These are phyloP conservation scores for Forbesichthys papilliferus DNA, from an alignment of 2,113 vertebrate species.

Conservation along the genomic window DNA sequence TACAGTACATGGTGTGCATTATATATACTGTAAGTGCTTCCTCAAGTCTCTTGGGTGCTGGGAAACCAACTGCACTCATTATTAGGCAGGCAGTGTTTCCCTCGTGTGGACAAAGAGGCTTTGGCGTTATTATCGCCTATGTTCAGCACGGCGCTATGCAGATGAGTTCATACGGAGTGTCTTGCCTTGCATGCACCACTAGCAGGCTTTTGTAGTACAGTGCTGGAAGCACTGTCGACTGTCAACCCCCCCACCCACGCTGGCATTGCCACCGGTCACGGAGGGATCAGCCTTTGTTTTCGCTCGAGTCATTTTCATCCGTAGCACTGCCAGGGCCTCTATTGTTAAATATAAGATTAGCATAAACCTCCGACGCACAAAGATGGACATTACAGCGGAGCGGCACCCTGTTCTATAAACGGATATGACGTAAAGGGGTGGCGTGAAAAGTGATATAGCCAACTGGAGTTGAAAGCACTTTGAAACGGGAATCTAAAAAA, in stretches of 20 bases:
- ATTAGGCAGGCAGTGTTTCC: constrained; percentile 46
- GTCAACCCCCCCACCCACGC: constrained; percentile 7
- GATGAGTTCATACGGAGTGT: constrained; percentile 57
- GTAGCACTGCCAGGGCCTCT: constrained; percentile 41
- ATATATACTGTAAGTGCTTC: constrained; percentile 11
- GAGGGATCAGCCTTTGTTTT: constrained; percentile 36
- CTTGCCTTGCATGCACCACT: constrained; percentile 28
- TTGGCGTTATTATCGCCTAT: constrained; percentile 55
- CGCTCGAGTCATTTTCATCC: constrained; percentile 45
- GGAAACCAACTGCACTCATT: constrained; percentile 46
- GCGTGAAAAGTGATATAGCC: no score
- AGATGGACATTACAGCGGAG: constrained; percentile 39
- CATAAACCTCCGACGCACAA: constrained; percentile 49
- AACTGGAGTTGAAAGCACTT: no score
- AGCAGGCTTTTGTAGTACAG: constrained; percentile 49
- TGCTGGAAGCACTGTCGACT: constrained; percentile 40
- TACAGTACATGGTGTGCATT: background rate
- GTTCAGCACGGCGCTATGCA: constrained; percentile 49
- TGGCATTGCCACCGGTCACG: constrained; percentile 26
- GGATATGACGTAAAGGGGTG: background rate
- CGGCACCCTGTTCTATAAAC: constrained; percentile 19
- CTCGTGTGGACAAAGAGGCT: constrained; percentile 53
- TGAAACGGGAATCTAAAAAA: no score
- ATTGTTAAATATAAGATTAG: constrained; percentile 41
- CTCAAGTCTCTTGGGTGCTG: constrained; percentile 25